A percentile compares a stretch with the other conserved stretches of the same genome.
Evolutionary conservation across 2,113 vertebrate species (phyloP).

Genomic region (Callospermophilus lateralis): DNA sequence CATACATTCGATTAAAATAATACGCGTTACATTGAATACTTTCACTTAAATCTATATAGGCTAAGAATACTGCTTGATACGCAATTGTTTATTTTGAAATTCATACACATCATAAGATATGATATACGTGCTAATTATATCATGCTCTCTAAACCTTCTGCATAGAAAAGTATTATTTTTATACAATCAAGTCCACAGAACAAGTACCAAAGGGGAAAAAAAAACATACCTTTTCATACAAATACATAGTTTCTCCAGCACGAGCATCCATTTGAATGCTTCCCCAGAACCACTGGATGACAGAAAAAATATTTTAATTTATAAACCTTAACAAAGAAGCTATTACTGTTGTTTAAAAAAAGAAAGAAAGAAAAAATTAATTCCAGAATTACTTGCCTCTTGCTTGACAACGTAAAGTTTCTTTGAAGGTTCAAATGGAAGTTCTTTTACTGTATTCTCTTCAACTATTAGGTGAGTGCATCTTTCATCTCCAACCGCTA

Average conservation of each 20-base stretch:
- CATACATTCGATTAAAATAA: background rate
- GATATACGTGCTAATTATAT: background rate
- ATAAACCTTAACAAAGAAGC: conserved; percentile 9
- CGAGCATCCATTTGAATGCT: conserved; percentile 99
- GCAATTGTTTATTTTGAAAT: conserved; percentile 58
- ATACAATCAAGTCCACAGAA: background rate
- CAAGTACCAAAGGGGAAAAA: background rate
- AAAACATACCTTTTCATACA: conserved; percentile 95
- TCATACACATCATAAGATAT: background rate
- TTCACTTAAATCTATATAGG: conserved; percentile 10
- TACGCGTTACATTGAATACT: background rate
- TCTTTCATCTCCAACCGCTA: conserved; percentile 93
- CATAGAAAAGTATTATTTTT: conserved; percentile 6
- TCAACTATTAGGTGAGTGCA: conserved; percentile 98
- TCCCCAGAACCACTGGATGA: conserved; percentile 98
- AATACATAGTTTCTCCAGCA: conserved; percentile 98
- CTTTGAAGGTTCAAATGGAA: conserved; percentile 93
- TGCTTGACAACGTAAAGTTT: conserved; percentile 98
- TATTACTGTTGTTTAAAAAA: background rate
- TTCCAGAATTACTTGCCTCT: conserved; percentile 91
- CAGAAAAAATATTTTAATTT: conserved; percentile 65
- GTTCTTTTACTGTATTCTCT: conserved; percentile 95
- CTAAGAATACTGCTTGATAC: background rate
- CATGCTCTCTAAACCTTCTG: background rate
- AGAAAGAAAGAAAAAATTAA: background rate